phyloP scores from a whole-genome alignment of 2,113 vertebrate species.

The Pseudois nayaur region DNA sequence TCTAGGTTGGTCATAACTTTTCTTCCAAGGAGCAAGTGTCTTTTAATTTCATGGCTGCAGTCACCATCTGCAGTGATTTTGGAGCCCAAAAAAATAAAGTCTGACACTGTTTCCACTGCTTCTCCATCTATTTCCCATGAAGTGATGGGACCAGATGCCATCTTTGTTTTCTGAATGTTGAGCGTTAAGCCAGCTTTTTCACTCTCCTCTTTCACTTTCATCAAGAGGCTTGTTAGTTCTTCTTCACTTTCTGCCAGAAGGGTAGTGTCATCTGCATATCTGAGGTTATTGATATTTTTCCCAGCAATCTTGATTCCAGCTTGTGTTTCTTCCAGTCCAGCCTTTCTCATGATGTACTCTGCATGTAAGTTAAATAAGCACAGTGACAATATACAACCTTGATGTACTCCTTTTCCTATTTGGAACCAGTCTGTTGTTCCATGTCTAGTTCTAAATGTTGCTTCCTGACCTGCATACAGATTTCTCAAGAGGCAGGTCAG shows the following conservation, averaged over 20 bases:
- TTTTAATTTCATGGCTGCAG: background rate
- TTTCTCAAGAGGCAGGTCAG: background rate
- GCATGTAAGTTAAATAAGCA: background rate
- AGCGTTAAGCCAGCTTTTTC: background rate
- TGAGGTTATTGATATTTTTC: background rate
- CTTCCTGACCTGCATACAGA: background rate
- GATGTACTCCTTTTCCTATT: accelerated
- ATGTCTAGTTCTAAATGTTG: background rate
- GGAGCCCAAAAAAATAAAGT: background rate
- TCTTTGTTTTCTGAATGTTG: background rate
- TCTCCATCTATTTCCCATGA: background rate
- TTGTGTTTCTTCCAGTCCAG: background rate
- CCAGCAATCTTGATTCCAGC: background rate
- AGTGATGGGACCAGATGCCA: background rate
- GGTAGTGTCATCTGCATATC: background rate
- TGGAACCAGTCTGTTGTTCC: background rate
- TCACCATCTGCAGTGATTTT: background rate
- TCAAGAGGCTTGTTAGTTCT: background rate
- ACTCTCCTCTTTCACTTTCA: background rate
- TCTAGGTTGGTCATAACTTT: background rate
- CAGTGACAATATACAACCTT: background rate
- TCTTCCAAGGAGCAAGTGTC: background rate
- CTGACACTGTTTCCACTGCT: background rate
- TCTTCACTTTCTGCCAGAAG: background rate
- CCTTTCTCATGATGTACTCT: background rate